Base-by-base conservation (phyloP, 92 coral and sea anemone species). In the Epizoanthus rinbou region DNA sequence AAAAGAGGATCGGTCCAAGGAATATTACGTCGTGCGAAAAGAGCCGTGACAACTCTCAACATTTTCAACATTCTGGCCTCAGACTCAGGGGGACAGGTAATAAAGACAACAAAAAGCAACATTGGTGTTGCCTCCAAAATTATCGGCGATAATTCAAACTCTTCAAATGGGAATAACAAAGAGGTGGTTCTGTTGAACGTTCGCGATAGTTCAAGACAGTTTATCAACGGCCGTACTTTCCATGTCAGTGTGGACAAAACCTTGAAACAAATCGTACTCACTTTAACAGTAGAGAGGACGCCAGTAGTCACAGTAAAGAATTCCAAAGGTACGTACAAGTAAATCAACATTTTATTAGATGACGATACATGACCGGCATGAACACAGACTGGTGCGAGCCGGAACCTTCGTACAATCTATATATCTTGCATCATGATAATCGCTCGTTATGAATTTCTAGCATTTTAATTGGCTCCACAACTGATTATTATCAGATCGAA, bases 61-160 rank as follows among this genome's bases (percentile, higher is more conserved):
- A 28, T 91, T 37, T 88, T 80, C 78, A 76, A 88, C 79, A 15
- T 9, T 17, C 83, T 91, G 13, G 94, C 94, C 14, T 88, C 87
- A 10, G 62, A 70, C 21, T 88, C 91, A 1, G 94, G 94, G 8
- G 94, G 94, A n/a, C 94, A 91, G 53, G 86, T 91, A 13, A 45
- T 91, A 15, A 22, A 75, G 64, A 85, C 83, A 23, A 59, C 85
- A 8, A 91, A 91, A 64, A 8, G 59, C 5, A 58, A 59, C 50
- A 76, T 87, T 10, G 58, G 75, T 75, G 80, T 85, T 2, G 80
- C 79, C 28, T 74, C 84, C 1, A 50, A 91, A 68, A 59, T 86
- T 43, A 75, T 91, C 74, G 65, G 85, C 5, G 64, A 54, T n/a
- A 81, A 81, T 64, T 88, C 91, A 14, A 74, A 71, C 33, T 74